phyloP scores from a whole-genome alignment of 2,888 invertebrate genomes.

The Trimorus sp. region DNA sequence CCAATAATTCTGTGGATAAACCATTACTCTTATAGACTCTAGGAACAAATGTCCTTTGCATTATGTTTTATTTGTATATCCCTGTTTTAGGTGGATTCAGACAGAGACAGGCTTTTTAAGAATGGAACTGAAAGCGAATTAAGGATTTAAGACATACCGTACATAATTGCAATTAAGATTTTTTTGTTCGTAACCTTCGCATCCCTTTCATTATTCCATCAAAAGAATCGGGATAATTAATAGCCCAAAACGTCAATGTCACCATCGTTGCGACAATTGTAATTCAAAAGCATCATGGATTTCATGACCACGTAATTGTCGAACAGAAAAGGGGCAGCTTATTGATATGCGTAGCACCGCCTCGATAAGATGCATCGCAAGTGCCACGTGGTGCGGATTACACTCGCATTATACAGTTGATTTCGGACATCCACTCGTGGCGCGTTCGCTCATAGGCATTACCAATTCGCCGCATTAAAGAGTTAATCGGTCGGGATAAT shows the following conservation, averaged over 20 bases:
- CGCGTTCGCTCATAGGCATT: slow-evolving; percentile 45
- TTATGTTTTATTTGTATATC: no score
- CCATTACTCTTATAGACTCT: no score
- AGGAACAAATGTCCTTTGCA: no score
- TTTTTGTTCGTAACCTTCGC: no score
- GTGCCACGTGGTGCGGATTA: slow-evolving; percentile 80
- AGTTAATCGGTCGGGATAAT: slow-evolving; percentile 41
- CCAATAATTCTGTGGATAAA: no score
- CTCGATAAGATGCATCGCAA: slow-evolving; percentile 64
- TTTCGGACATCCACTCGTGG: slow-evolving; percentile 74
- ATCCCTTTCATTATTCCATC: no score
- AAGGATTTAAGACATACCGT: no score
- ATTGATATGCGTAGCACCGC: slow-evolving; percentile 60
- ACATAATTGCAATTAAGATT: no score
- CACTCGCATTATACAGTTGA: slow-evolving; percentile 77
- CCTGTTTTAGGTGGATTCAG: no score
- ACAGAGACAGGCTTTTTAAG: no score
- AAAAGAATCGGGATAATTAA: neutral
- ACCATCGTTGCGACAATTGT: slow-evolving; percentile 65
- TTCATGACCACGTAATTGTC: slow-evolving; percentile 56
- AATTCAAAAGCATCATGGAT: slow-evolving; percentile 69
- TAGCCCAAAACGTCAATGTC: neutral
- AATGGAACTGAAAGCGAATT: no score
- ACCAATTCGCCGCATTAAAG: slow-evolving; percentile 47
- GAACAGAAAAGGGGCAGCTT: slow-evolving; percentile 57